These are phyloP conservation scores for Parazoanthus swiftii DNA, from an alignment of 92 coral and sea anemone genomes.

Conservation along the genomic window DNA sequence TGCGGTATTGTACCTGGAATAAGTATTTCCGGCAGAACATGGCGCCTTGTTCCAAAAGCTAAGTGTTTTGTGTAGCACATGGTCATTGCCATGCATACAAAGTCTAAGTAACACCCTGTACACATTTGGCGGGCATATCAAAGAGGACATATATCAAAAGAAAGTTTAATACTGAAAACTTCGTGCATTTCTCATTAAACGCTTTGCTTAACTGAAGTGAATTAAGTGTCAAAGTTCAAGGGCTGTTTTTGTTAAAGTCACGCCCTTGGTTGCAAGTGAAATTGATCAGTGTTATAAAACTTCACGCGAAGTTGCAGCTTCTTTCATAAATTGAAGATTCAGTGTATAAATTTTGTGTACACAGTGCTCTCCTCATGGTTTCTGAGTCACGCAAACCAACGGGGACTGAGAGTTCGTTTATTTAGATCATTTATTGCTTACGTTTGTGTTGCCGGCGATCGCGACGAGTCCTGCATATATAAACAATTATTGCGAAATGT, in stretches of 20 bases:
- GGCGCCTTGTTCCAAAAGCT: no score
- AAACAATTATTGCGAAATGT: no score
- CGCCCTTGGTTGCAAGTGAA: neutral
- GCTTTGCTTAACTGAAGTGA: constrained; percentile 7
- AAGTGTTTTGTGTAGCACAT: neutral
- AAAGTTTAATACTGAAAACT: neutral
- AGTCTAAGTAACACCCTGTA: no score
- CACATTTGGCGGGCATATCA: neutral
- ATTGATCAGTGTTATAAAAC: neutral
- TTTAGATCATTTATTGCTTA: neutral
- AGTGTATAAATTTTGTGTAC: neutral
- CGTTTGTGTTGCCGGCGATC: neutral
- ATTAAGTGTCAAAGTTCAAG: constrained; percentile 23
- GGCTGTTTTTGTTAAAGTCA: neutral
- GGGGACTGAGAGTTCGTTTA: neutral
- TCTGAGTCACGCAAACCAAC: neutral
- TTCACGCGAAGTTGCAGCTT: neutral
- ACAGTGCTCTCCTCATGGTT: neutral
- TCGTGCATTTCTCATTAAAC: neutral
- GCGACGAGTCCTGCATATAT: neutral
- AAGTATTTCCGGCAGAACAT: neutral
- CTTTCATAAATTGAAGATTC: neutral
- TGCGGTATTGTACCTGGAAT: neutral
- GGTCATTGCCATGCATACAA: neutral
- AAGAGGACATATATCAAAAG: neutral